Evolutionary conservation across 2,797 vertebrate species (phyloP).

Genomic region (Neostethus bicornis): DNA sequence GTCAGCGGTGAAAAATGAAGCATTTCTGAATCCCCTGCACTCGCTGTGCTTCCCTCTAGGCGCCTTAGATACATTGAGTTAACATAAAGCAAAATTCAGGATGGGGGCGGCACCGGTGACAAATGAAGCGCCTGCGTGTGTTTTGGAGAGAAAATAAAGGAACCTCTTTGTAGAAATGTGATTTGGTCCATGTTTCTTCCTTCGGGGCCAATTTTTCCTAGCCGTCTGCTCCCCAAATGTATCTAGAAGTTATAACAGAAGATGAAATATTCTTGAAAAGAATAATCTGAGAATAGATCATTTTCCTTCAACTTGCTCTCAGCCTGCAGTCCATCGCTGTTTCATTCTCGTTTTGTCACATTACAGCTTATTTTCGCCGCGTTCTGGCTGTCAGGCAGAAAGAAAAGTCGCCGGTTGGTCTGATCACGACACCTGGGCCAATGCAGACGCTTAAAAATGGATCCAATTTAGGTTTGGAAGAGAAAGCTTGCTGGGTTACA

Average conservation of each 20-base stretch:
- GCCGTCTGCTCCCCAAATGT: slow-evolving; percentile 50
- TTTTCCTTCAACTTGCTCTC: slow-evolving; percentile 50
- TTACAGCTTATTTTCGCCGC: slow-evolving; percentile 60
- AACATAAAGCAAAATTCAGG: slow-evolving; percentile 75
- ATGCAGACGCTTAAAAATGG: slow-evolving; percentile 55
- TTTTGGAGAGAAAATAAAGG: slow-evolving; percentile 71
- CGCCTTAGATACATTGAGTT: slow-evolving; percentile 71
- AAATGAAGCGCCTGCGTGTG: slow-evolving; percentile 69
- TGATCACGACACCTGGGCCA: slow-evolving; percentile 47
- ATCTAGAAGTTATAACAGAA: slow-evolving; percentile 42
- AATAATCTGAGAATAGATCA: slow-evolving; percentile 56
- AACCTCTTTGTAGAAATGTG: slow-evolving; percentile 59
- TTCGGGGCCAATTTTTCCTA: slow-evolving; percentile 43
- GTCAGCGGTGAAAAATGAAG: slow-evolving; percentile 74
- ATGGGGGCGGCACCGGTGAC: slow-evolving; percentile 61
- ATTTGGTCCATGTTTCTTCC: slow-evolving; percentile 58
- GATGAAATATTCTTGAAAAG: slow-evolving; percentile 56
- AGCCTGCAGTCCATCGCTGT: slow-evolving; percentile 33
- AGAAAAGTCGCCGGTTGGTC: slow-evolving; percentile 46
- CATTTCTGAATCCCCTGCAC: slow-evolving; percentile 60
- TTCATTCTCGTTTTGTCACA: slow-evolving; percentile 53
- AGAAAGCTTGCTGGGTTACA: slow-evolving; percentile 44
- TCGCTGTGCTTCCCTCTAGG: slow-evolving; percentile 65
- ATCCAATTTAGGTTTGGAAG: slow-evolving; percentile 60
- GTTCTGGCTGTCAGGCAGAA: slow-evolving; percentile 37